Conservation (phyloP, 2,888 invertebrate genomes). For the Xylocampa areola region DNA sequence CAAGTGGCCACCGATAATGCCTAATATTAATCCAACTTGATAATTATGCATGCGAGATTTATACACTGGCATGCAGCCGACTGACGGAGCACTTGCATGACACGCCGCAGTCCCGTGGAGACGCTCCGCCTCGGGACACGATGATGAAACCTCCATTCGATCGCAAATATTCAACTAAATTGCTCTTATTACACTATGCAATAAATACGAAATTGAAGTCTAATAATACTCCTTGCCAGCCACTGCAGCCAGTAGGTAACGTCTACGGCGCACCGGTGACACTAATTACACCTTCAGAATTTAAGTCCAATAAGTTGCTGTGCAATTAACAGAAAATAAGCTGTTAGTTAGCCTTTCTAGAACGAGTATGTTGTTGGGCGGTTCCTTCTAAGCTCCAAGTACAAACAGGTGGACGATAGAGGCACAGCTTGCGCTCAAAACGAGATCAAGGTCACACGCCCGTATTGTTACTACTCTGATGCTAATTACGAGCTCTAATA, state of each 20-base stretch:
- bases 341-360: conserved; percentile 60
- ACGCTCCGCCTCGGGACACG: conserved; percentile 42
- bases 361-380: conserved; percentile 53
- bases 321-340: conserved; percentile 46
- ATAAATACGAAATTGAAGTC: conserved; percentile 51
- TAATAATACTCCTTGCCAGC: conserved; percentile 55
- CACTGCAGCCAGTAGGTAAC: too few relatives aligned
- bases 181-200: conserved; percentile 62
- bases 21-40: conserved; percentile 61
- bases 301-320: conserved; percentile 20
- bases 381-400: conserved; percentile 63
- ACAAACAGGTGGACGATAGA: conserved; percentile 74
- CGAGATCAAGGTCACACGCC: conserved; percentile 81
- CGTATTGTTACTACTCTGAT: conserved; percentile 77
- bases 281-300: conserved; percentile 57
- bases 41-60: conserved; percentile 61
- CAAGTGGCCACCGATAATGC: conserved; percentile 52
- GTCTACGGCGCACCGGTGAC: conserved; percentile 49
- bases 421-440: conserved; percentile 66
- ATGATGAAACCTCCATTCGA: conserved; percentile 65
- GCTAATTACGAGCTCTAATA: conserved; percentile 79
- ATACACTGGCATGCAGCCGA: conserved; percentile 45
- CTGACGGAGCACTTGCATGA: conserved; percentile 29
- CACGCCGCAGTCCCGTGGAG: conserved; percentile 14
- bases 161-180: conserved; percentile 65